Evolutionary conservation across 2,113 vertebrate genomes (phyloP), one percentile per base, ranked within the genome.

Genomic region (Hypanus sabinus): DNA sequence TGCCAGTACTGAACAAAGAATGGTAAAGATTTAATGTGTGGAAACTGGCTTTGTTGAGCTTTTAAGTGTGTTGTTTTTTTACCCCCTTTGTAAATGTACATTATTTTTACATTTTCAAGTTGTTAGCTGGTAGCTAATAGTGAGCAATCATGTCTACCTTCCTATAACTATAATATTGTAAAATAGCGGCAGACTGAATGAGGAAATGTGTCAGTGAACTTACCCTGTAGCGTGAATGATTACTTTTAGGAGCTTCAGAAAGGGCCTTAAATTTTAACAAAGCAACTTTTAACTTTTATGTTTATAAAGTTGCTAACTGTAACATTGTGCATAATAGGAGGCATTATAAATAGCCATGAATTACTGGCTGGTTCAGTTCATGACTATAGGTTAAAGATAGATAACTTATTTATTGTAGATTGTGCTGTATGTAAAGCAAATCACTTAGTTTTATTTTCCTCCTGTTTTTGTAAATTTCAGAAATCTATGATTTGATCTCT

Each of bases 351-450:
- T 93, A 73, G 36, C 38, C 5, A 22, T 75, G 36, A 71, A 70
- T 93, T 93, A 93, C 91, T 93, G 91, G 91, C 91, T 93, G 91
- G 91, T 73, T 93, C 91, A 93, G 91, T 93, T 55, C 91, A 93
- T 70, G 8, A 71, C n/a, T 38, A 46, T 33, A 73, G 24, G 55
- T 4, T 93, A 93, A 93, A 46, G 24, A 73, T 93, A 46, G 46
- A 36, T 33, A 93, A 93, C 38, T 27, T 93, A 93, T 93, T 93
- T 55, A 93, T 38, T 71, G 33, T 92, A 71, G 68, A 73, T 36
- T 71, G 22, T 68, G 87, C 87, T 90, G 70, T 93, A 93, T 93
- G 70, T 73, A 75, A 70, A 93, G 70, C 36, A 75, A 73, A 75
- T 73, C 70, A 75, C 27, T 70, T 12, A 6, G 68, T 0, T 38